A percentile compares a stretch with the other conserved stretches of the same genome.
phyloP scores from a whole-genome alignment of 2,113 vertebrate genomes.

The Gasterosteus aculeatus region DNA sequence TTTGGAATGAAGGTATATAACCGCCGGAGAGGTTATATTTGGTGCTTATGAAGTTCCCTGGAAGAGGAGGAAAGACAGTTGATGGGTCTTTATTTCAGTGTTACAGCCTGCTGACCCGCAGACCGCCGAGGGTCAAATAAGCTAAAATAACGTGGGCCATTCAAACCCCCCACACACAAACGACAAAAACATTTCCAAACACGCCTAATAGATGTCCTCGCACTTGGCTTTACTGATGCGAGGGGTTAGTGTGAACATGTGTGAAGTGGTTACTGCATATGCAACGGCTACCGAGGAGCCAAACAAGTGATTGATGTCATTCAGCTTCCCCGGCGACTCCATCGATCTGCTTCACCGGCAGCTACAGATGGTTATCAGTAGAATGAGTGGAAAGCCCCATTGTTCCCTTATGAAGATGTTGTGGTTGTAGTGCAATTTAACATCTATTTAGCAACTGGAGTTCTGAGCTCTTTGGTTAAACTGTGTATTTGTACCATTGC shows the following conservation, averaged over 20 bases:
- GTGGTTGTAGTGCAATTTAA: constrained; percentile 48
- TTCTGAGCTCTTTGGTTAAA: constrained; percentile 54
- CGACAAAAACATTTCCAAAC: background rate
- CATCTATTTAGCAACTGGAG: constrained; percentile 53
- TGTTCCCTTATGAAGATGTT: constrained; percentile 56
- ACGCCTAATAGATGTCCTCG: constrained; percentile 9
- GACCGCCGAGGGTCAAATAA: background rate
- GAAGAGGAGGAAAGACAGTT: constrained; percentile 32
- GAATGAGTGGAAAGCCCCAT: constrained; percentile 60
- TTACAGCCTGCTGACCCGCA: background rate
- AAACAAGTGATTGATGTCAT: constrained; percentile 46
- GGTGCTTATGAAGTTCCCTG: constrained; percentile 86
- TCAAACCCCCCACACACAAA: background rate
- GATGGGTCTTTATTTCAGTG: background rate
- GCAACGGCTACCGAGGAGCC: constrained; percentile 20
- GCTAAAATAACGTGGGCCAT: background rate
- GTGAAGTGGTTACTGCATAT: constrained; percentile 31
- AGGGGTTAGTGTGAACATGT: background rate
- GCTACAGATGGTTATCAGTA: constrained; percentile 54
- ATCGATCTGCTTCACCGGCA: constrained; percentile 17
- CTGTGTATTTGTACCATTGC: constrained; percentile 57
- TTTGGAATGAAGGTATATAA: constrained; percentile 90
- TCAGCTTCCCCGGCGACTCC: constrained; percentile 28
- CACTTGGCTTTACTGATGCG: background rate
- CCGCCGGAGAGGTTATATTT: constrained; percentile 84